Conservation (phyloP, 1,140 invertebrate species). For the Zaprionus lachaisei region DNA sequence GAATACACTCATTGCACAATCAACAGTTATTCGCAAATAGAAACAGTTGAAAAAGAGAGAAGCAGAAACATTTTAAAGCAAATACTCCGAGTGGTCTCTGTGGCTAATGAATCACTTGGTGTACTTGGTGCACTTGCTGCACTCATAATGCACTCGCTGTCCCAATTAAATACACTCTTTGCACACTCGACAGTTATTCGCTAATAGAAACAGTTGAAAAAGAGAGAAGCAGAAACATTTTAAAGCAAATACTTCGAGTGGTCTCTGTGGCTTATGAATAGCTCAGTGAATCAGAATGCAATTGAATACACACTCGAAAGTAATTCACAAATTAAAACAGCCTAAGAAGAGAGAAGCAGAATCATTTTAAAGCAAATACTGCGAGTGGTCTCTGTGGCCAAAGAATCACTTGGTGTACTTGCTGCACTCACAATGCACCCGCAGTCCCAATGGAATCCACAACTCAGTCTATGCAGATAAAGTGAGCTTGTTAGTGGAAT, state of each 20-base stretch:
- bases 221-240: too few relatives aligned
- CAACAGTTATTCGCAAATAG: not conserved
- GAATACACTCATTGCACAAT: not conserved
- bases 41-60: not conserved
- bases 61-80: not conserved
- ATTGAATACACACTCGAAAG: not conserved
- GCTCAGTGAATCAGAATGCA: too few relatives aligned
- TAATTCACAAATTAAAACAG: too few relatives aligned
- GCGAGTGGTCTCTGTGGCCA: not conserved
- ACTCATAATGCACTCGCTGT: too few relatives aligned
- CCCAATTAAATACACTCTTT: too few relatives aligned
- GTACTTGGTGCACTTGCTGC: not conserved
- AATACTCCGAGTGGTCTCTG: not conserved
- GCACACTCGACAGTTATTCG: too few relatives aligned
- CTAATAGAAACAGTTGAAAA: too few relatives aligned
- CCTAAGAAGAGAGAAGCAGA: not conserved
- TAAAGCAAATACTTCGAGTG: too few relatives aligned
- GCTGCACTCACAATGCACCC: not conserved
- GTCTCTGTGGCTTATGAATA: too few relatives aligned
- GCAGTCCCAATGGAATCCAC: not conserved
- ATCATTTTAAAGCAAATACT: not conserved
- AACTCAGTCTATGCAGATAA: too few relatives aligned
- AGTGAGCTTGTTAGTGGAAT: not conserved
- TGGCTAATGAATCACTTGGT: not conserved
- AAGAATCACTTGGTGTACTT: not conserved